Base-by-base conservation (phyloP, 2,797 vertebrate species). In the Gephyroberyx darwinii region DNA sequence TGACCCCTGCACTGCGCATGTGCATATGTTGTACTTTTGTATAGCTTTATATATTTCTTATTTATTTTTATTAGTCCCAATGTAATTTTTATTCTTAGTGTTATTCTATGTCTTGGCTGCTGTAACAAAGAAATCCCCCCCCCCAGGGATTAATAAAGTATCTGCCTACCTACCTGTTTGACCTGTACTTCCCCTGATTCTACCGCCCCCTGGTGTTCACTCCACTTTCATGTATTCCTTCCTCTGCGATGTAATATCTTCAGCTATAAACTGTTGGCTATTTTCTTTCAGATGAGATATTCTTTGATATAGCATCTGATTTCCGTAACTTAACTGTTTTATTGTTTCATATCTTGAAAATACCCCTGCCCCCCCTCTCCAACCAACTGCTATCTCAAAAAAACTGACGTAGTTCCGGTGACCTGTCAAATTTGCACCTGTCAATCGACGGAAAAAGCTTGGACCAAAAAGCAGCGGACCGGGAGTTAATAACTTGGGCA, bases 381-480 rank as follows among this genome's bases (percentile, higher is more conserved):
- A 20, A 12, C 37, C 57, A 8, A 4, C 60, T 7, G 14, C 57
- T 4, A 2, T 19, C 1, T 50, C 17, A 8, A 0, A 1, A 22
- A 8, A 1, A 1, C 17, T 91, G 90, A 92, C 91, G 92, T 80
- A 79, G 53, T 90, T 93, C 91, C 91, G 89, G 87, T 70, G 60
- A 85, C 72, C 76, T 88, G 89, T 91, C 88, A 92, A 87, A 83
- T 69, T 82, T 61, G 31, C 16, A 2, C 71, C 10, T 68, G 75
- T 77, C 70, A 70, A 71, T 74, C 75, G 73, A 81, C 71, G 30
- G 41, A 16, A 65, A 73, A 65, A 65, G 72, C 68, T 71, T 55
- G 74, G 86, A 84, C 77, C 74, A 60, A 70, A 66, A 82, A 56
- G 13, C 26, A 1, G 51, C 77, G 8, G 51, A 56, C 60, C 13